These are phyloP conservation scores for Idris sp. DNA, from an alignment of 1,140 invertebrate genomes.

Conservation along the genomic window DNA sequence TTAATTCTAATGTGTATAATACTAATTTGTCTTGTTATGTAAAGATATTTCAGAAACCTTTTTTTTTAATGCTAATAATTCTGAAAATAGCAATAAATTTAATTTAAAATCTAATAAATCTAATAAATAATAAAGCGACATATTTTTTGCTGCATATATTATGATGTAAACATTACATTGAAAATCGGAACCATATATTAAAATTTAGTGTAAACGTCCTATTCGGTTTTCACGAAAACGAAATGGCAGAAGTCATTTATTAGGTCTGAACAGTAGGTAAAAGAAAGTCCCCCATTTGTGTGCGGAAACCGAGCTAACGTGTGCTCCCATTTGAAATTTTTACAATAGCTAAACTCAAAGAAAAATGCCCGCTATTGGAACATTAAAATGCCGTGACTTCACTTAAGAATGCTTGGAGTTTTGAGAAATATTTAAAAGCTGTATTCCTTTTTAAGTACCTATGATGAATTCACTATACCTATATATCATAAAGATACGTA, in stretches of 20 bases:
- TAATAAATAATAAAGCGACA: conserved; percentile 36
- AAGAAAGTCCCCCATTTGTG: conserved; percentile 54
- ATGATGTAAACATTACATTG: conserved; percentile 30
- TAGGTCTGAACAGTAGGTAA: conserved; percentile 28
- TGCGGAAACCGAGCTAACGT: conserved; percentile 44
- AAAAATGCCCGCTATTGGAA: conserved; percentile 38
- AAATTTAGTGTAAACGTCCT: conserved; percentile 37
- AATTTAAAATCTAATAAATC: conserved; percentile 37
- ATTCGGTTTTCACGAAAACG: conserved; percentile 45
- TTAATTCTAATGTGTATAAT: neutral
- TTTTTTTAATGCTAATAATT: conserved; percentile 27
- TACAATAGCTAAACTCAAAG: conserved; percentile 44
- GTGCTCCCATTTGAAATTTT: conserved; percentile 47
- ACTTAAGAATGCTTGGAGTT: conserved; percentile 16
- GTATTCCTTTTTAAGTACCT: conserved; percentile 16
- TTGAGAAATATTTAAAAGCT: conserved; percentile 2
- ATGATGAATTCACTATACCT: conserved; percentile 24
- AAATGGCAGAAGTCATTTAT: conserved; percentile 44
- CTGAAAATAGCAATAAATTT: conserved; percentile 20
- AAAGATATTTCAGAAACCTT: neutral
- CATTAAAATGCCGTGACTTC: conserved; percentile 47
- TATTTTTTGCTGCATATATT: conserved; percentile 41
- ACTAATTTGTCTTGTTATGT: conserved; percentile 23
- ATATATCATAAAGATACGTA: too few relatives aligned
- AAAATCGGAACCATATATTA: conserved; percentile 27